These are phyloP conservation scores for Tympanuchus pallidicinctus DNA, from an alignment of 2,113 vertebrate species.

Conservation along the genomic window DNA sequence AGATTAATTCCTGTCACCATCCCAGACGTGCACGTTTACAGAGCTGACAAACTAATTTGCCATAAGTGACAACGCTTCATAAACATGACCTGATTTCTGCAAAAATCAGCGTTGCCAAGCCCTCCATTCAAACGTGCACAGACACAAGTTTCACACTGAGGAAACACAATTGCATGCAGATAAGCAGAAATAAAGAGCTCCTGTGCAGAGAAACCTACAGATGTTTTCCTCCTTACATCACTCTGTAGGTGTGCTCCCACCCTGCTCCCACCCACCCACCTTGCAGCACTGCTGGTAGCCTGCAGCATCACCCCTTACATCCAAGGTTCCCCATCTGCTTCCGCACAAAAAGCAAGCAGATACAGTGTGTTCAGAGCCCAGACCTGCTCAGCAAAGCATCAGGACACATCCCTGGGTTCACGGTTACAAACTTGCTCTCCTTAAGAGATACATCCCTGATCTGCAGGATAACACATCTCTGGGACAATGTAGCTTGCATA, in stretches of 20 bases:
- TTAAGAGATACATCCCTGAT: neutral
- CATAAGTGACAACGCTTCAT: neutral
- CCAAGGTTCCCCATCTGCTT: neutral
- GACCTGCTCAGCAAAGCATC: neutral
- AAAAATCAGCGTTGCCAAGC: neutral
- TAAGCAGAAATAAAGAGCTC: neutral
- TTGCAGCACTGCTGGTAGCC: neutral
- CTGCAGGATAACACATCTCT: neutral
- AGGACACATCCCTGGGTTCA: neutral
- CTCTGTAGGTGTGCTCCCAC: neutral
- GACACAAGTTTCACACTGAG: neutral
- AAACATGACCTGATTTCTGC: neutral
- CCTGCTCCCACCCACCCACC: neutral
- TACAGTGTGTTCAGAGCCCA: neutral
- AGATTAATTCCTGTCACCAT: neutral
- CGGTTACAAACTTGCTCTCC: accelerated
- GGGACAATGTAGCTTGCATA: neutral
- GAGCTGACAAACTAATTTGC: neutral
- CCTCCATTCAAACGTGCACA: neutral
- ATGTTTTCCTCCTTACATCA: neutral
- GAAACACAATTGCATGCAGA: neutral
- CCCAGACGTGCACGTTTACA: neutral
- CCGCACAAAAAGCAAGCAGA: neutral
- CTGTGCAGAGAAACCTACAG: neutral
- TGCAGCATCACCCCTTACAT: neutral